phyloP scores from a whole-genome alignment of 2,797 vertebrate species.

The Malurus leucopterus region DNA sequence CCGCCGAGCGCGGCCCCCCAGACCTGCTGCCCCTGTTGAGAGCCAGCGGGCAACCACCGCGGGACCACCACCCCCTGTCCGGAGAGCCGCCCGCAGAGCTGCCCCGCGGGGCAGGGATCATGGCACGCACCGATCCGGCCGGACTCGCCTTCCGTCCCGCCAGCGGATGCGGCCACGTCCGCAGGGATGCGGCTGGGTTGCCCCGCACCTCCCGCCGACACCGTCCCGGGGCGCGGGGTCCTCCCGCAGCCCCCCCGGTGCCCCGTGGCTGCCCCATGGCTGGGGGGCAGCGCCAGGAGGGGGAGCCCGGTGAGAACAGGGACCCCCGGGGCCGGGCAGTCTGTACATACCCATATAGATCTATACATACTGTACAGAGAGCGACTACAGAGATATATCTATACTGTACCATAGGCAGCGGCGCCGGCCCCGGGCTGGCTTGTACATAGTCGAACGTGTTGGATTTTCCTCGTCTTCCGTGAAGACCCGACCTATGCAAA shows the following conservation, averaged over 20 bases:
- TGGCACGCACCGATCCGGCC: neutral
- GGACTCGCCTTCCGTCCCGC: neutral
- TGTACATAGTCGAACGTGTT: slow-evolving; percentile 57
- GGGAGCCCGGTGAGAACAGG: neutral
- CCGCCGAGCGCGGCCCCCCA: neutral
- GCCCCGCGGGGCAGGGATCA: neutral
- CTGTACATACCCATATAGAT: slow-evolving; percentile 72
- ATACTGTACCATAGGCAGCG: slow-evolving; percentile 61
- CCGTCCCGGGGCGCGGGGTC: neutral
- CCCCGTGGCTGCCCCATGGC: neutral
- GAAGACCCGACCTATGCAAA: slow-evolving; percentile 82
- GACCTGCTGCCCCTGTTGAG: neutral
- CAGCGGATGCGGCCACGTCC: neutral
- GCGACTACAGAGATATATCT: slow-evolving; percentile 48
- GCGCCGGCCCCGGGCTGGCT: slow-evolving; percentile 6
- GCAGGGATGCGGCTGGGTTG: neutral
- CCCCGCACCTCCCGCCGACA: neutral
- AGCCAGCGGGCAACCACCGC: neutral
- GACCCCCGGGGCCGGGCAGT: neutral
- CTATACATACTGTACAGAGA: slow-evolving; percentile 75
- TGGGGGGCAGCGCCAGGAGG: neutral
- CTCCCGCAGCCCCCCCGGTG: neutral
- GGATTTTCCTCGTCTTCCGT: slow-evolving; percentile 77
- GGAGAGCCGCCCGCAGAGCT: neutral
- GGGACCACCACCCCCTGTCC: neutral